Base-by-base conservation (phyloP, 2,113 vertebrate genomes). In the Campylorhamphus procurvoides region DNA sequence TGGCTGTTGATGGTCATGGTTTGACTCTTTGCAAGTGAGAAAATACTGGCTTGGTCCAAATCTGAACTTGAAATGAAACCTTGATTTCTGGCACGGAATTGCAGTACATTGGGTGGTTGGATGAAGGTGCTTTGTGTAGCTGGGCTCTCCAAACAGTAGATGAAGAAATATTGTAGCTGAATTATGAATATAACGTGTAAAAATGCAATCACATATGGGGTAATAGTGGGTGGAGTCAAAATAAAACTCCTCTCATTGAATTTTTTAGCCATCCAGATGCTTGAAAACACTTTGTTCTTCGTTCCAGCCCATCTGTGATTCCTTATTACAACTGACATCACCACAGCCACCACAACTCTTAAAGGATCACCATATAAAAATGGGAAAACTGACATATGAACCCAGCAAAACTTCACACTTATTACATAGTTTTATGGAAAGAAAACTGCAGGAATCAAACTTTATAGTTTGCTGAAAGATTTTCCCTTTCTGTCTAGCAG, bases 391-490 rank as follows among this genome's bases (percentile, higher is more conserved):
- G 69, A 56, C 35, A 53, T 66, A 72, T 89, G 93, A 96, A 94
- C 35, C 78, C 69, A 90, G 81, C 66, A 89, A 84, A 94, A 87
- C 66, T 68, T 87, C 94, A 89, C 89, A 69, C 87, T 94, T 94
- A 69, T 14, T 92, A 53, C 67, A 78, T 4, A 22, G 29, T 86
- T 96, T 96, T 91, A 94, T 96, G 64, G 84, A 89, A 96, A 56
- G 92, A 96, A 90, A 96, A 93, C 81, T 58, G 58, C 67, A 96
- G 72, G 90, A 96, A 83, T 95, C 74, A 93, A 95, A 94, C 46
- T 95, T 96, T 96, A 85, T 25, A 79, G 78, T 89, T 96, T 93
- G 52, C 79, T 92, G 93, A 91, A 97, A 95, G 73, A 92, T 95
- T 94, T 83, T 87, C 72, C 89, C 53, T 87, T 93, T 95, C 77